phyloP scores from a whole-genome alignment of 2,888 invertebrate genomes.

The Myopa tessellatipennis region DNA sequence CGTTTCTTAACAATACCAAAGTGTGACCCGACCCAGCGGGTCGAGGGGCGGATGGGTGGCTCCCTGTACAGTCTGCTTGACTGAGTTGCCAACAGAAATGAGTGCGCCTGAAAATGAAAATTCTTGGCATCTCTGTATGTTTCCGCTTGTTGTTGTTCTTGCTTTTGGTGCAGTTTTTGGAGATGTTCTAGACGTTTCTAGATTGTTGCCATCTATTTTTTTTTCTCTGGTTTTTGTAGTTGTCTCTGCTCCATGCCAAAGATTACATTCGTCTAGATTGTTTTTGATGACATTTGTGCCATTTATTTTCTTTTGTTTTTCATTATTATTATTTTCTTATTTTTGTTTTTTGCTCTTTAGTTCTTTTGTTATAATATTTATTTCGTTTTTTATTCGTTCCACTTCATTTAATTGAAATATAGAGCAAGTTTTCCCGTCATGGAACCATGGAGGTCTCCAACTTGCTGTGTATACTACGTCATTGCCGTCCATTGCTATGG shows the following conservation, averaged over 20 bases:
- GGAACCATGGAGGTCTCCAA: not conserved
- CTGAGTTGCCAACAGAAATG: not conserved
- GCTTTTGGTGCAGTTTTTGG: not conserved
- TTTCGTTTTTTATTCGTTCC: not conserved
- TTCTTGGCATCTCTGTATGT: constrained; percentile 15
- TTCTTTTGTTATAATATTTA: not conserved
- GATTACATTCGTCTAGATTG: constrained; percentile 5
- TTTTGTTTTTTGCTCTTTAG: not conserved
- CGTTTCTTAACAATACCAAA: not conserved
- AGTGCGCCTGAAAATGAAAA: constrained; percentile 17
- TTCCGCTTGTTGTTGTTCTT: not conserved
- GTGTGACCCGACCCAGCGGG: not conserved
- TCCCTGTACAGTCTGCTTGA: not conserved
- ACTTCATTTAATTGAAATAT: constrained; percentile 9
- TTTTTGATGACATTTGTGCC: not conserved
- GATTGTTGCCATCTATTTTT: not conserved
- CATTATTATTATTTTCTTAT: not conserved
- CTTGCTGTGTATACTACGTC: not conserved
- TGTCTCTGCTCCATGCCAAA: not conserved
- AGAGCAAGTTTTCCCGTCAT: not conserved
- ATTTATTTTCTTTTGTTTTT: not conserved
- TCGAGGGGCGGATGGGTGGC: not conserved
- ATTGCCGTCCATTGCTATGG: not conserved
- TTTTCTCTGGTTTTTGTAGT: not conserved
- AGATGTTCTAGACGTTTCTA: constrained; percentile 14